Base-by-base conservation (phyloP, 2,113 vertebrate species). In the Dicaeum eximium region DNA sequence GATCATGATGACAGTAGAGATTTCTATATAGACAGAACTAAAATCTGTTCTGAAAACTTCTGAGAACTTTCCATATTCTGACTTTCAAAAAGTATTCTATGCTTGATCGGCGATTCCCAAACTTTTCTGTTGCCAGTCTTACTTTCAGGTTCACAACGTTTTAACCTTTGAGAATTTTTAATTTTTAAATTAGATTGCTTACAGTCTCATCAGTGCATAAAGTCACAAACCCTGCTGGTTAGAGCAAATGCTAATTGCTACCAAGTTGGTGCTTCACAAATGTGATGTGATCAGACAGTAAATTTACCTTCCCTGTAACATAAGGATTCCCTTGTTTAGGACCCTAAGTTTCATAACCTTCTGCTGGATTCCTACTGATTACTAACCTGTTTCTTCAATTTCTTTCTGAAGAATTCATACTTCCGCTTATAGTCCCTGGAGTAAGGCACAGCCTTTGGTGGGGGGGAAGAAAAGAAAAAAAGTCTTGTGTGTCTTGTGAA, bases 361-460 rank as follows among this genome's bases (percentile, higher is more conserved):
- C 73, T 65, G 38, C 57, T 65, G 24, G 21, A 69, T 47, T 92
- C 35, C 54, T 77, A 11, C 69, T 60, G 45, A 70, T 90, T 58
- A 96, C 98, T 97, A 88, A 99, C 99, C 95, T 99, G 99, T 94
- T 99, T 99, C 98, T 99, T 99, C 92, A 99, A 50, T 94, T 99
- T 99, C 97, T 99, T 99, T 62, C 98, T 98, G 98, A 99, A 99
- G 98, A 99, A 99, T 48, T 99, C 99, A 38, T 99, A 99, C 95
- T 99, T 99, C 94, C 99, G 98, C 95, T 99, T 99, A 94, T 99
- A 99, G 97, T 99, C 99, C 97, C 99, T 98, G 97, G 99, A 99
- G 96, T 99, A 99, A 98, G 99, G 99, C 98, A 99, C 99, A 72
- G 99, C 99, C 99, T 99, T 90, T 58, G 82, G n/a, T n/a, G n/a